Evolutionary conservation across 2,797 vertebrate genomes (phyloP).

Genomic region (Anguilla marmorata): DNA sequence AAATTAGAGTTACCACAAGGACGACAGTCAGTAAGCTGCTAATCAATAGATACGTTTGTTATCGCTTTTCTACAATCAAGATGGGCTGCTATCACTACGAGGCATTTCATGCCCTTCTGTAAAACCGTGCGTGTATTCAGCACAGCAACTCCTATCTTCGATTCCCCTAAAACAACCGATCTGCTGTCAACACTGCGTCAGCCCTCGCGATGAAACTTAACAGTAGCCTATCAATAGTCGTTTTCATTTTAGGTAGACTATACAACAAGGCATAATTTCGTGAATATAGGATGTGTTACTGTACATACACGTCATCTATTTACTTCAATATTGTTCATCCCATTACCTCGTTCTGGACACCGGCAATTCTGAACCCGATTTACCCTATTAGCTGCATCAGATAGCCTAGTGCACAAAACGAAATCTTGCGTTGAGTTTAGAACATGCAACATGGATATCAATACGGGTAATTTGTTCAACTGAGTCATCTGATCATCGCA

Average conservation of each 20-base stretch:
- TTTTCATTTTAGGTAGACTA: not conserved
- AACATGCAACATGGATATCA: not conserved
- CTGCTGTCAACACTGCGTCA: not conserved
- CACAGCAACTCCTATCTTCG: not conserved
- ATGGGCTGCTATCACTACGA: not conserved
- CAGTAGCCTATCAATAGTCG: not conserved
- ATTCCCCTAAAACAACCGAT: not conserved
- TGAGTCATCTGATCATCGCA: not conserved
- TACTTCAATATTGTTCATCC: not conserved
- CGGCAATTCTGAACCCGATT: too few species aligned
- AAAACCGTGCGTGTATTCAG: not conserved
- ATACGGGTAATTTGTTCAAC: not conserved
- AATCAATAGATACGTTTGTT: not conserved
- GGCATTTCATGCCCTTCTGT: not conserved
- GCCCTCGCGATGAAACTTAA: not conserved
- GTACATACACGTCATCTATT: not conserved
- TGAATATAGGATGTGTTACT: not conserved
- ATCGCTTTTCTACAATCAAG: not conserved
- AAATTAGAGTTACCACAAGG: not conserved
- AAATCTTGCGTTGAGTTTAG: not conserved
- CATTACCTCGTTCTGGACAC: not conserved
- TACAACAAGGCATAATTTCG: too few species aligned
- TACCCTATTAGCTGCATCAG: not conserved
- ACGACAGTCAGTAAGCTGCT: not conserved
- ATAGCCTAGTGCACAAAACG: not conserved